Evolutionary conservation across 2,113 vertebrate species (phyloP).

Genomic region (Pipra filicauda): DNA sequence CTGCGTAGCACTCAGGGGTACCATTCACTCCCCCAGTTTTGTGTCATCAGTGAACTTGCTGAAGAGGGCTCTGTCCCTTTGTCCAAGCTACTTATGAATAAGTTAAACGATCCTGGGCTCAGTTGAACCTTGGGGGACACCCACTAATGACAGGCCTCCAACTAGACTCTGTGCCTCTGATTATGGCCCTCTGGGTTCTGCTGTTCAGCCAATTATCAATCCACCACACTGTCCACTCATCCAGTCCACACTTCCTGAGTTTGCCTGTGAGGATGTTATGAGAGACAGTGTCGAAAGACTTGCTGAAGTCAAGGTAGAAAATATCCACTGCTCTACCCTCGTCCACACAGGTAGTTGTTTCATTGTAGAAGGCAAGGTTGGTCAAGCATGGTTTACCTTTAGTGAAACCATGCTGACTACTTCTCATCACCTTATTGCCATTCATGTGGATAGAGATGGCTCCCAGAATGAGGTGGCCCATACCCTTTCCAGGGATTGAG

Average conservation of each 20-base stretch:
- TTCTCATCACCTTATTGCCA: background rate
- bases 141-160: background rate
- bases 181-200: background rate
- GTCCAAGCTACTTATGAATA: background rate
- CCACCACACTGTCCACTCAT: background rate
- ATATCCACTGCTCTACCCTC: background rate
- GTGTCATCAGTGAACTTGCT: background rate
- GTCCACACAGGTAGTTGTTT: background rate
- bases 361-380: background rate
- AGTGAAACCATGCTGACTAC: background rate
- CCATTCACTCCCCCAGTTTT: background rate
- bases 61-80: background rate
- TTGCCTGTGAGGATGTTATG: background rate
- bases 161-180: background rate
- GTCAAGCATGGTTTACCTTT: background rate
- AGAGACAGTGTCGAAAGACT: background rate
- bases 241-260: background rate
- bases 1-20: background rate
- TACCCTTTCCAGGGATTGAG: background rate
- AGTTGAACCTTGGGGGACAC: no score
- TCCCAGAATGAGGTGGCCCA: background rate
- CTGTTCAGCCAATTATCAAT: background rate
- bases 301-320: background rate
- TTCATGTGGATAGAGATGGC: background rate
- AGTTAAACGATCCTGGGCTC: background rate